Base-by-base conservation (phyloP, 2,797 vertebrate genomes). In the Centropyge bicolor region DNA sequence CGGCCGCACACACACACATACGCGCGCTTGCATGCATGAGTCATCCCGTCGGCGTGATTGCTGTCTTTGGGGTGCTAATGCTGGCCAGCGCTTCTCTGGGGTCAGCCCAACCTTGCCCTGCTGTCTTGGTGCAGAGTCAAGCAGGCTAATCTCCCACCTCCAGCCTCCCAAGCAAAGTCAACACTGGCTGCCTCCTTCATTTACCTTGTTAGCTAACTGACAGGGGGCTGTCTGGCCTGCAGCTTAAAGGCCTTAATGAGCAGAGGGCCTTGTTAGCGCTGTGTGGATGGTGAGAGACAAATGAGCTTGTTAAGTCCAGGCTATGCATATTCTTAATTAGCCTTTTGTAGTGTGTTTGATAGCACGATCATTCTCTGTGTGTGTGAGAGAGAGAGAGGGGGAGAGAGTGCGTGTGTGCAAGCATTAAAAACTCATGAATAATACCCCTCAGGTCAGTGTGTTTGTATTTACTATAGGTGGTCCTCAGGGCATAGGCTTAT, bases 311-410 rank as follows among this genome's bases (percentile, higher is more conserved):
- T 92, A 86, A 88, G 79, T 85, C 84, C 78, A 90, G 74, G 84
- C 86, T 76, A 88, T 91, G 87, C 87, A 81, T 91, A 91, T 89
- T 87, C 89, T 81, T 93, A 92, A 94, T 94, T 84, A 89, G 86
- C 76, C 84, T 87, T 92, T 91, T 89, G 87, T 93, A 84, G 76
- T 62, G 71, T 68, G 83, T 86, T 90, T 90, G 83, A 90, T 88
- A 72, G 73, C 63, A 59, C 82, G 70, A 67, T 85, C 70, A 70
- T 78, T 90, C 45, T 76, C 17, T 64, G 45, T 57, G 43, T 45
- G 63, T 65, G 61, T 38, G 22, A 11, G 27, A 41, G 20, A 7
- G 67, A 12, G 40, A 35, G 57, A 61, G 38, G 1, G 1, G 11
- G 8, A 2, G 5, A 2, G 46, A 43, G 22, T 8, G 59, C 8